These are phyloP conservation scores for Salarias fasciatus DNA, from an alignment of 2,797 vertebrate species.

Conservation along the genomic window DNA sequence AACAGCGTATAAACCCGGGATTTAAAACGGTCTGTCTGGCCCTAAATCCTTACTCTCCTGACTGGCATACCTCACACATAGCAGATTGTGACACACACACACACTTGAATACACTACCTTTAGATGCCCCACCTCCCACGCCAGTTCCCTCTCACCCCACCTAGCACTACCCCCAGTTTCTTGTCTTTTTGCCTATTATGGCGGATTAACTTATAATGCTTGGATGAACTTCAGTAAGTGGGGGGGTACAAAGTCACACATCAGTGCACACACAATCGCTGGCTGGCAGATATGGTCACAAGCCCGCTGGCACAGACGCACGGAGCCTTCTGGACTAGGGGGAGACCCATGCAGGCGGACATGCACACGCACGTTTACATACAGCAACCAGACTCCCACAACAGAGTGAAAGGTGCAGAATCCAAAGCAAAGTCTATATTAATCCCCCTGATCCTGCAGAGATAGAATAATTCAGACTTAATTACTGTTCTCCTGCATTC, in stretches of 20 bases:
- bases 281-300: slow-evolving; percentile 74
- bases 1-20: slow-evolving; percentile 65
- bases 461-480: slow-evolving; percentile 77
- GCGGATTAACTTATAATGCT: slow-evolving; percentile 85
- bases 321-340: slow-evolving; percentile 65
- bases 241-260: slow-evolving; percentile 78
- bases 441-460: slow-evolving; percentile 72
- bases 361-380: slow-evolving; percentile 35
- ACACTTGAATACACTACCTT: slow-evolving; percentile 40
- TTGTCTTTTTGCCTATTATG: slow-evolving; percentile 81
- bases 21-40: slow-evolving; percentile 66
- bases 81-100: slow-evolving; percentile 18
- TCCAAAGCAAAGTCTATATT: slow-evolving; percentile 68
- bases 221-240: slow-evolving; percentile 81
- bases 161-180: slow-evolving; percentile 44
- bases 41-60: slow-evolving; percentile 64
- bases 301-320: slow-evolving; percentile 74
- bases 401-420: slow-evolving; percentile 64
- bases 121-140: slow-evolving; percentile 45
- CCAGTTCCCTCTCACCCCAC: slow-evolving; percentile 29
- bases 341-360: slow-evolving; percentile 43
- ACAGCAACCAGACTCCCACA: slow-evolving; percentile 61
- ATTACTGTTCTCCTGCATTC: slow-evolving; percentile 71
- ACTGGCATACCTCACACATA: slow-evolving; percentile 65
- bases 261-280: slow-evolving; percentile 70